Evolutionary conservation across 64 coral and sea anemone species (phyloP).

Genomic region (Acropora tenuis): DNA sequence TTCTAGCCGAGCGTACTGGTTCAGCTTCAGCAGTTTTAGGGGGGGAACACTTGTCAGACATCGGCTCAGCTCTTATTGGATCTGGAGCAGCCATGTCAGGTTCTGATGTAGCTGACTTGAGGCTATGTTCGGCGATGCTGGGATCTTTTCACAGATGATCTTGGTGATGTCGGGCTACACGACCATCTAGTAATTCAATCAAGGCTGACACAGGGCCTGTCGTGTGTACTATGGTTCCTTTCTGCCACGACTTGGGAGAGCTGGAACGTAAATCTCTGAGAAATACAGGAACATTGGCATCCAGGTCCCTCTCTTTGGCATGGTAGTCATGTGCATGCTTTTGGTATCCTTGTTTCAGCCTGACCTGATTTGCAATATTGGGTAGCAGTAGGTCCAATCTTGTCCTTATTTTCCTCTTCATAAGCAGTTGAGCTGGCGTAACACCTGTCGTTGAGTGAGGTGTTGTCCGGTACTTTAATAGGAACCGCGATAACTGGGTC

Average conservation of each 20-base stretch:
- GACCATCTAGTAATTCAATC: conserved; percentile 25
- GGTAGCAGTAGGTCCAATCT: not conserved
- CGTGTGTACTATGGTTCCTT: conserved; percentile 14
- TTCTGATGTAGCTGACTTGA: not conserved
- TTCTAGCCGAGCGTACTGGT: not conserved
- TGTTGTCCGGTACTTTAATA: conserved; percentile 20
- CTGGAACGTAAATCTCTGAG: conserved; percentile 22
- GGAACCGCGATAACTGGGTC: conserved; percentile 22
- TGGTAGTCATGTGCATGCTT: conserved; percentile 34
- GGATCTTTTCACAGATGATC: not conserved
- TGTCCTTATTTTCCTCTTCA: conserved; percentile 22
- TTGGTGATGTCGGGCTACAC: conserved; percentile 10
- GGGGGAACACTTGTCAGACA: not conserved
- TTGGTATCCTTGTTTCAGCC: not conserved
- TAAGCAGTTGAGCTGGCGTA: conserved; percentile 43
- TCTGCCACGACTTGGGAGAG: conserved; percentile 31
- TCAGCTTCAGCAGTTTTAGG: not conserved
- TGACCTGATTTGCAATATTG: not conserved
- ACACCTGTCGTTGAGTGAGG: conserved; percentile 54
- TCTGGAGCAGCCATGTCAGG: not conserved
- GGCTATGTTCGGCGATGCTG: not conserved
- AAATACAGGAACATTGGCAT: conserved; percentile 16
- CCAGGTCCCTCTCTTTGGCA: conserved; percentile 25
- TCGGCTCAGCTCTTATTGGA: not conserved
- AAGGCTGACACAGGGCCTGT: conserved; percentile 41